Evolutionary conservation across 2,113 vertebrate genomes (phyloP).

Genomic region (Tricholaema leucomelas): DNA sequence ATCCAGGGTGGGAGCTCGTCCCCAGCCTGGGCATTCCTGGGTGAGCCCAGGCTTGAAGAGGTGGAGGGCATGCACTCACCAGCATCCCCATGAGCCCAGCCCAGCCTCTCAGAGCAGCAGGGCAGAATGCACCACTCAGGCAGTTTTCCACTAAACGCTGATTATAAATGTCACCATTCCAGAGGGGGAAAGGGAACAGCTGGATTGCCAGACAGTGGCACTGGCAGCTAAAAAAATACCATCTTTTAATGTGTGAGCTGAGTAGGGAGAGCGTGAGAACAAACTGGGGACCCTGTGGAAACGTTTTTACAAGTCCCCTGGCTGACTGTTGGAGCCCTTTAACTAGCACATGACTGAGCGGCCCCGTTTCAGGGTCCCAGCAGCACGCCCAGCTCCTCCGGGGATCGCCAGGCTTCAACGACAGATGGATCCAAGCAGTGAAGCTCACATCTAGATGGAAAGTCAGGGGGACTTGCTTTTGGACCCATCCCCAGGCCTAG

Average conservation of each 20-base stretch:
- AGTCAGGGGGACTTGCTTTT: neutral
- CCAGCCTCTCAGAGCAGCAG: neutral
- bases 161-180: constrained; percentile 38
- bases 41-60: neutral
- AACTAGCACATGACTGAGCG: constrained; percentile 38
- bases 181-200: constrained; percentile 46
- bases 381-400: neutral
- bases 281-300: constrained; percentile 41
- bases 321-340: constrained; percentile 45
- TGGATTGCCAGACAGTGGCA: constrained; percentile 31
- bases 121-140: neutral
- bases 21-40: neutral
- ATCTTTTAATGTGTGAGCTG: constrained; percentile 34
- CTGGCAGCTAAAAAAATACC: constrained; percentile 49
- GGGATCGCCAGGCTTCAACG: neutral
- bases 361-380: neutral
- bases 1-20: neutral
- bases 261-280: neutral
- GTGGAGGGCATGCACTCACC: neutral
- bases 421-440: constrained; percentile 12
- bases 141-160: neutral
- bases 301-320: constrained; percentile 53
- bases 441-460: neutral
- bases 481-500: neutral
- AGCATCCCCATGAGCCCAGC: neutral